These are phyloP conservation scores for Acrocephalus arundinaceus DNA, from an alignment of 2,113 vertebrate genomes.

Conservation along the genomic window DNA sequence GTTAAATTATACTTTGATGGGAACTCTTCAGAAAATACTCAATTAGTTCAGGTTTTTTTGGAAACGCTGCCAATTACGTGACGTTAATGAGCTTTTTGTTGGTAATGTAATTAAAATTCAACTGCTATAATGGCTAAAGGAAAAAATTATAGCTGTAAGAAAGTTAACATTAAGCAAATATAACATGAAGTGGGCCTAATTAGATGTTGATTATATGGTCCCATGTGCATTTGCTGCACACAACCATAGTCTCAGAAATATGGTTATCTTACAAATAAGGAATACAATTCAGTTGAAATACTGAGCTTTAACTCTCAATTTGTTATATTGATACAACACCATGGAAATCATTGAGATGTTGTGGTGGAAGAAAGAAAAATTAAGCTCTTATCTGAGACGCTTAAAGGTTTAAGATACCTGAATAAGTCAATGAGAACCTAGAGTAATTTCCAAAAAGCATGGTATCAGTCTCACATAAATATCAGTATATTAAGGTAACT, in stretches of 20 bases:
- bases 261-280: slow-evolving; percentile 56
- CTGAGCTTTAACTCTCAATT: background rate
- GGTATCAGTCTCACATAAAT: background rate
- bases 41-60: slow-evolving; percentile 82
- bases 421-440: background rate
- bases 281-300: slow-evolving; percentile 32
- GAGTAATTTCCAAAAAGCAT: background rate
- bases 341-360: background rate
- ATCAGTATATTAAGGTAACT: background rate
- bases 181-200: slow-evolving; percentile 77
- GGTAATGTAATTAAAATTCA: slow-evolving; percentile 83
- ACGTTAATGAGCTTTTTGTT: slow-evolving; percentile 83
- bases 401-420: background rate
- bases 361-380: background rate
- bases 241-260: slow-evolving; percentile 67
- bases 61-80: slow-evolving; percentile 80
- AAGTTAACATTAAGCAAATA: slow-evolving; percentile 78
- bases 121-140: slow-evolving; percentile 78
- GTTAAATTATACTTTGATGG: slow-evolving; percentile 85
- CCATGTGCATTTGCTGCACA: slow-evolving; percentile 65
- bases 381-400: background rate
- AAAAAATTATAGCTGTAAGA: slow-evolving; percentile 73
- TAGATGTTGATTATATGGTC: slow-evolving; percentile 73
- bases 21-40: slow-evolving; percentile 84
- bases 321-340: background rate